phyloP scores from a whole-genome alignment of 2,888 invertebrate genomes.

The Copidosoma aretas region DNA sequence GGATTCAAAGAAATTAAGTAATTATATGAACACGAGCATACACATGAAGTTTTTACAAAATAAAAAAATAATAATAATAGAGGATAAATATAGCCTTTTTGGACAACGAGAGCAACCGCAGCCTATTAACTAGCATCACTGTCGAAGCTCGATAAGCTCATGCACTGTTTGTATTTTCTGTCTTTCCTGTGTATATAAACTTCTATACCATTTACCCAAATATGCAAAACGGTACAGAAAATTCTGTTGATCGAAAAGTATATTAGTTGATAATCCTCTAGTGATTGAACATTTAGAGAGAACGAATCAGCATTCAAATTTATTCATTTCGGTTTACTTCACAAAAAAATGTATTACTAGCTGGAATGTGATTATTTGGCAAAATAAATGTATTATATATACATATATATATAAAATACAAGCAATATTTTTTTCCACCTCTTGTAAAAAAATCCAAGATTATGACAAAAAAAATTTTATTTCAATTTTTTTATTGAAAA shows the following conservation, averaged over 20 bases:
- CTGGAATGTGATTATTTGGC: slow-evolving; percentile 34
- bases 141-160: slow-evolving; percentile 35
- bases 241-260: slow-evolving; percentile 27
- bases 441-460: neutral
- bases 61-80: slow-evolving; percentile 12
- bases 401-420: slow-evolving; percentile 15
- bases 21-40: neutral
- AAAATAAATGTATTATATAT: slow-evolving; percentile 40
- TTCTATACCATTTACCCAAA: slow-evolving; percentile 28
- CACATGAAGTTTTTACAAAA: slow-evolving; percentile 30
- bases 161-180: slow-evolving; percentile 38
- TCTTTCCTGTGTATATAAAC: slow-evolving; percentile 37
- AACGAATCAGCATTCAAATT: slow-evolving; percentile 22
- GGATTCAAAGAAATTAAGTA: slow-evolving; percentile 3
- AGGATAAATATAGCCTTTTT: too few relatives aligned
- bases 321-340: slow-evolving; percentile 27
- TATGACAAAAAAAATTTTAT: neutral
- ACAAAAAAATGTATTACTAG: slow-evolving; percentile 33
- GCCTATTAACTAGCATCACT: slow-evolving; percentile 39
- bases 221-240: slow-evolving; percentile 27
- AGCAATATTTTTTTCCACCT: neutral
- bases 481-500: slow-evolving; percentile 1
- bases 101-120: slow-evolving; percentile 37
- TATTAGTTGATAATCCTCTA: slow-evolving; percentile 30
- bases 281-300: slow-evolving; percentile 32